phyloP scores from a whole-genome alignment of 2,113 vertebrate genomes.

The Neotoma lepida region DNA sequence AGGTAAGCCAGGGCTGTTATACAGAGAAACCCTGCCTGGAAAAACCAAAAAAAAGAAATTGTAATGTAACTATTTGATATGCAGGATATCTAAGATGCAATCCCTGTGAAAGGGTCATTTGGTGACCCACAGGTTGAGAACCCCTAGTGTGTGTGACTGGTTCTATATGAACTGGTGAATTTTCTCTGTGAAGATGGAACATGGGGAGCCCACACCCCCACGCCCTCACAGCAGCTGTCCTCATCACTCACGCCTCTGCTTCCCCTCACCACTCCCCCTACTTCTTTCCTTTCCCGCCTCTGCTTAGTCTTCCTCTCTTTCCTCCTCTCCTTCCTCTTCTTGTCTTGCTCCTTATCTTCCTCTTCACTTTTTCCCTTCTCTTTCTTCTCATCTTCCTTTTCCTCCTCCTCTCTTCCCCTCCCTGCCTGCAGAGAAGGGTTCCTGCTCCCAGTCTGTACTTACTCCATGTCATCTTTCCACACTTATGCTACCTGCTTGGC shows the following conservation, averaged over 20 bases:
- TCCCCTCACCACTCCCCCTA: accelerated
- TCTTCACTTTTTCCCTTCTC: background rate
- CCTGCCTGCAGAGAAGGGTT: background rate
- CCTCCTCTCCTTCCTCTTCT: background rate
- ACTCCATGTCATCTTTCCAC: background rate
- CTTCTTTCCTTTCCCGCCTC: too few species aligned
- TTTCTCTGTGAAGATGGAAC: background rate
- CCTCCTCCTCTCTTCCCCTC: too few species aligned
- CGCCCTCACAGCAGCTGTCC: background rate
- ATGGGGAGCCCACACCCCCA: too few species aligned
- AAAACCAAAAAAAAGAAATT: too few species aligned
- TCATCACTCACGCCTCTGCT: background rate
- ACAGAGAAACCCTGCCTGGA: too few species aligned
- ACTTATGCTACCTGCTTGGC: accelerated
- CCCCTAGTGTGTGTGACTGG: background rate
- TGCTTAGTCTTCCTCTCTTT: background rate
- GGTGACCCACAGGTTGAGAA: too few species aligned
- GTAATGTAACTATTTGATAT: too few species aligned
- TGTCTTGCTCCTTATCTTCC: too few species aligned
- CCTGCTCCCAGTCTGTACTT: background rate
- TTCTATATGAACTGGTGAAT: background rate
- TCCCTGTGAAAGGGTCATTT: too few species aligned
- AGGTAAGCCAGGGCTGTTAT: too few species aligned
- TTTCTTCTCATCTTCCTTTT: background rate
- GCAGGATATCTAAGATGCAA: too few species aligned